Evolutionary conservation across 2,888 invertebrate genomes (phyloP).

Genomic region (Eugnorisma glareosa): DNA sequence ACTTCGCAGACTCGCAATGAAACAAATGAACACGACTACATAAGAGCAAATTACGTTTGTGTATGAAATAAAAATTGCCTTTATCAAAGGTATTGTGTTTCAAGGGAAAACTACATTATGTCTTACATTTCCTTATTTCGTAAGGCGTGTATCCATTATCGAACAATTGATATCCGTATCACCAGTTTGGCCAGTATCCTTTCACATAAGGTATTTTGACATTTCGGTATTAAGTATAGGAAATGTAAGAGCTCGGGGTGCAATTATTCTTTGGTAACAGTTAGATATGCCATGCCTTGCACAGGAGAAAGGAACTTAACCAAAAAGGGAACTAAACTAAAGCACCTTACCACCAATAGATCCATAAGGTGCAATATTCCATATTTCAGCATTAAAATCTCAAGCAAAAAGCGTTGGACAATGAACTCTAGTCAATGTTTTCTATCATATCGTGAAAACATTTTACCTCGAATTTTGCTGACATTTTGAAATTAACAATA

Average conservation of each 20-base stretch:
- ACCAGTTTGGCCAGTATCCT: constrained; percentile 10
- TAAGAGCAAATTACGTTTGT: constrained; percentile 10
- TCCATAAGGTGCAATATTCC: not conserved
- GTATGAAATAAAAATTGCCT: constrained; percentile 5
- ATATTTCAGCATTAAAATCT: not conserved
- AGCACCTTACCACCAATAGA: not conserved
- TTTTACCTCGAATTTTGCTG: not conserved
- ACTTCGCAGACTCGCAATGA: not conserved
- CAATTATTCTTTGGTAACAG: not conserved
- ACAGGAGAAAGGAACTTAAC: not conserved
- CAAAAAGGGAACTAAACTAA: not conserved
- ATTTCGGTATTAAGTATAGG: not conserved
- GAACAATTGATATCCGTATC: not conserved
- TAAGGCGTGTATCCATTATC: not conserved
- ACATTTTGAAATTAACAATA: not conserved
- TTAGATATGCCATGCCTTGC: not conserved
- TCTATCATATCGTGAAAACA: not conserved
- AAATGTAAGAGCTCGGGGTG: not conserved
- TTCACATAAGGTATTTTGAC: not conserved
- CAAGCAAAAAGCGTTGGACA: no score
- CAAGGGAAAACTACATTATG: not conserved
- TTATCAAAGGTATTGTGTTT: constrained; percentile 12
- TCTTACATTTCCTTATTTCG: constrained; percentile 5
- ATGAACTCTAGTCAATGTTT: not conserved
- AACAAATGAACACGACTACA: not conserved